A percentile compares a stretch with the other conserved stretches of the same genome.
Evolutionary conservation across 2,888 invertebrate species (phyloP).

Genomic region (Melinopterus prodromus): DNA sequence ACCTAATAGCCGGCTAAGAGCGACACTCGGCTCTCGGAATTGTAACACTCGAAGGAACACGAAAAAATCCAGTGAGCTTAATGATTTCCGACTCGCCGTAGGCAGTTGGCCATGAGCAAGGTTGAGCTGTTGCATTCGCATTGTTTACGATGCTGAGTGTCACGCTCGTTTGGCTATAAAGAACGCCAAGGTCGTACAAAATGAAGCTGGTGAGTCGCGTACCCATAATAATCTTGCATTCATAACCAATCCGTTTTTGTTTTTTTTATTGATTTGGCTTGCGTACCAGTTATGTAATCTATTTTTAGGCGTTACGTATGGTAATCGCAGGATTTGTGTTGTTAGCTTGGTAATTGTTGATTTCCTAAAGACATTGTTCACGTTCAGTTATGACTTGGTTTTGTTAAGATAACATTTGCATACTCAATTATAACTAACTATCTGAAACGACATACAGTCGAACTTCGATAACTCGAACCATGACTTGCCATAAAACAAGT

Average conservation of each 20-base stretch:
- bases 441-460: no score
- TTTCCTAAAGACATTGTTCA: not conserved
- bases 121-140: not conserved
- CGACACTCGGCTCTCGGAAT: not conserved
- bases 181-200: not conserved
- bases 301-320: not conserved
- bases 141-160: not conserved
- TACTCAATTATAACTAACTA: no score
- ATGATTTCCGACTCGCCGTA: not conserved
- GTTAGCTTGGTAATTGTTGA: not conserved
- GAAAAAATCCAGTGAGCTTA: not conserved
- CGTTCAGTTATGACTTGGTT: not conserved
- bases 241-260: not conserved
- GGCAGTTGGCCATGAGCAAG: slow-evolving; percentile 4
- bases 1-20: not conserved
- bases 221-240: not conserved
- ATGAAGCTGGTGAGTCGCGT: not conserved
- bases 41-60: not conserved
- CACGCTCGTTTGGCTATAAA: slow-evolving; percentile 4
- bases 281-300: not conserved
- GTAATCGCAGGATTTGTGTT: not conserved
- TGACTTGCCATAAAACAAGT: no score
- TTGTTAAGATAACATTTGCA: no score
- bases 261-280: not conserved
- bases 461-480: no score